Evolutionary conservation across 2,888 invertebrate genomes (phyloP), one percentile per base, ranked within the genome.

Genomic region (Kuschelorhynchus macadamiae): DNA sequence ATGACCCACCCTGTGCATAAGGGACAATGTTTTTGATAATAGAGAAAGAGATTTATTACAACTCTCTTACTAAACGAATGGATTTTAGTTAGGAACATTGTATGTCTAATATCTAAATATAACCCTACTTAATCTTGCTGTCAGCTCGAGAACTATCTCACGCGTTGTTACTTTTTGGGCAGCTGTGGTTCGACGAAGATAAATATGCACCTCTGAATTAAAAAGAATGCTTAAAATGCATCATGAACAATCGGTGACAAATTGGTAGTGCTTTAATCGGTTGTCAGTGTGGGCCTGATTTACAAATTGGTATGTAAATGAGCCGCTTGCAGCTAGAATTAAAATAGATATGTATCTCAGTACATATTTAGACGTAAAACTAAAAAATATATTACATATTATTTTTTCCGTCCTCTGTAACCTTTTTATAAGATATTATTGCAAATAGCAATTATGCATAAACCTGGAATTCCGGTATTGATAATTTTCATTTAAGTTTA

Each of bases 21-120:
- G 7, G 46, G 12, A 49, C 3, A 32, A 49, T 33, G 8, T 32
- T 32, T 17, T 36, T 33, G 14, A 17, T 42, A 42, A 18, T 12
- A 33, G 1, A 56, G n/a, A n/a, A n/a, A n/a, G n/a, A 59, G 57
- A 65, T 59, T 44, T 33, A 65, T 57, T 49, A 47, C 52, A 47
- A n/a, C 44, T 50, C 50, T 41, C 41, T n/a, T 42, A 30, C 47
- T 12, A 18, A 9, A 63, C 64, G 56, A 64, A 64, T 64, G 64
- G 64, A 50, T 57, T 42, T 47, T 49, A 18, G 49, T 50, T 57
- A 53, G 60, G 44, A 53, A 60, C 60, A 55, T 61, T 55, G 67
- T 61, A 46, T 53, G 46, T 67, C 67, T 67, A 67, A 67, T 67
- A 61, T 67, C 67, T 67, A 67, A 67, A 67, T 67, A 67, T 67